Evolutionary conservation across 2,888 invertebrate species (phyloP).

Genomic region (Drosophila pseudotalamancana): DNA sequence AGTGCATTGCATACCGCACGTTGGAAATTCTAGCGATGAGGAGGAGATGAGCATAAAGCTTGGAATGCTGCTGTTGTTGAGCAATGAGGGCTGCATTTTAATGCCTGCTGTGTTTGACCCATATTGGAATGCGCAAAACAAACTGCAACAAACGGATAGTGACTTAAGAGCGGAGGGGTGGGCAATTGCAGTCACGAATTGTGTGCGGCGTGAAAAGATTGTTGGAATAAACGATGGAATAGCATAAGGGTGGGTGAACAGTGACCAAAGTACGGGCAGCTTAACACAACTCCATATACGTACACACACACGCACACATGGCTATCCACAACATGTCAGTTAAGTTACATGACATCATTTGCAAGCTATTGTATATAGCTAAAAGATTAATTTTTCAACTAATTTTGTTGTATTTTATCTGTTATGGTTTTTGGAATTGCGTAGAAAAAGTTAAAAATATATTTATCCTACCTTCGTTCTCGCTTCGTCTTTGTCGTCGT

Average conservation of each 20-base stretch:
- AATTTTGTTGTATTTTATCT: too few relatives aligned
- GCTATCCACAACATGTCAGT: not conserved
- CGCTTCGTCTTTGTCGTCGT: slow-evolving; percentile 76
- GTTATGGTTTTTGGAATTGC: too few relatives aligned
- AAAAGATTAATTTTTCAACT: slow-evolving; percentile 3
- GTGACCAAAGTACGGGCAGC: slow-evolving; percentile 19
- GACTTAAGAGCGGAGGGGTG: not conserved
- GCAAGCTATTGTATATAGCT: slow-evolving; percentile 20
- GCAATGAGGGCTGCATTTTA: slow-evolving; percentile 60
- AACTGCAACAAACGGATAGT: slow-evolving; percentile 21
- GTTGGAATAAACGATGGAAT: slow-evolving; percentile 34
- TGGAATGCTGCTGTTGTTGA: slow-evolving; percentile 54
- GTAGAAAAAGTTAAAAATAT: too few relatives aligned
- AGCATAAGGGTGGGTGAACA: slow-evolving; percentile 21
- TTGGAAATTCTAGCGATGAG: not conserved
- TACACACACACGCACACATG: not conserved
- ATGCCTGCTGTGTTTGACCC: slow-evolving; percentile 75
- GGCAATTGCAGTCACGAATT: slow-evolving; percentile 64
- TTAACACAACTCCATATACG: not conserved
- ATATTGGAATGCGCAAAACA: slow-evolving; percentile 72
- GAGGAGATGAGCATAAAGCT: slow-evolving; percentile 27
- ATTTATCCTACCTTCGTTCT: slow-evolving; percentile 81
- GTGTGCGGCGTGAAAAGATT: slow-evolving; percentile 56
- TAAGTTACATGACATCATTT: slow-evolving; percentile 63
- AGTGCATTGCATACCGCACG: slow-evolving; percentile 47